Conservation (phyloP, 2,113 vertebrate genomes). For the Zosterops hypoxanthus region DNA sequence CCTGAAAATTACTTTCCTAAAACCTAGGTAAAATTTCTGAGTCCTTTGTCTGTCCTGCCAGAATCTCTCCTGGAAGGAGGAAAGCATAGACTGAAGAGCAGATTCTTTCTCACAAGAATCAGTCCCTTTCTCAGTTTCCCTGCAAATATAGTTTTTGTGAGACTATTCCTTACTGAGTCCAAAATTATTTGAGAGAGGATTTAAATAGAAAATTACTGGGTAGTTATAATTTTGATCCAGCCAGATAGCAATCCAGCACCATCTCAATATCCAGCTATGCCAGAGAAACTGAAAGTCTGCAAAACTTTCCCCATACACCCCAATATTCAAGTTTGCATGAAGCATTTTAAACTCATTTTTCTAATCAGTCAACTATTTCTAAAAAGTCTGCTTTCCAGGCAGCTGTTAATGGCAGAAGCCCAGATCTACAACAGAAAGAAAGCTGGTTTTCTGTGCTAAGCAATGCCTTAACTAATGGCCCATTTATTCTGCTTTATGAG, state of each 20-base stretch:
- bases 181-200: neutral
- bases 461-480: neutral
- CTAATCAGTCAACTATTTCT: neutral
- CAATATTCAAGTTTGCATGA: neutral
- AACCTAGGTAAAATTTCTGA: neutral
- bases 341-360: neutral
- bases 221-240: neutral
- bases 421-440: neutral
- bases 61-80: neutral
- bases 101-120: neutral
- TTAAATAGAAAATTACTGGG: neutral
- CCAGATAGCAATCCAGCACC: neutral
- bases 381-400: neutral
- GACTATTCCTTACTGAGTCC: neutral
- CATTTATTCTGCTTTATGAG: conserved; percentile 21
- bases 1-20: neutral
- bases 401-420: neutral
- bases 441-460: neutral
- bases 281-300: neutral
- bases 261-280: neutral
- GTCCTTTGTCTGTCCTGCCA: neutral
- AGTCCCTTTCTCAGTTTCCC: neutral
- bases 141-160: neutral
- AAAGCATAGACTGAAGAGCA: neutral
- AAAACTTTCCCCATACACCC: neutral